Evolutionary conservation across 2,888 invertebrate genomes (phyloP).

Genomic region (Blastobasis adustella): DNA sequence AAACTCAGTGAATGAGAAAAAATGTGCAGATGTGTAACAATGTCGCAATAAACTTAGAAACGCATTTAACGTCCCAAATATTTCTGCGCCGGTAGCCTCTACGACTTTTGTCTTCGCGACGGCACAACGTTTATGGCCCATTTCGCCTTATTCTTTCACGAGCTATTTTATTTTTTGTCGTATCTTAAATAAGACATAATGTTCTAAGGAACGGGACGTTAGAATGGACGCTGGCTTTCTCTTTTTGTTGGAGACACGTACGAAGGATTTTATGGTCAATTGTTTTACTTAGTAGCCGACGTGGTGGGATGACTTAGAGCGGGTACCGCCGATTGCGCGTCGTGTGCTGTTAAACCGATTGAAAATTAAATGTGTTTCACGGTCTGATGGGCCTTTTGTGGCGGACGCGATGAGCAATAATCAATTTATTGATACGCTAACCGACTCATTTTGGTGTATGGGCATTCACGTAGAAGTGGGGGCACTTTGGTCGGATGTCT

Average conservation of each 20-base stretch:
- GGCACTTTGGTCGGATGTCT: no score
- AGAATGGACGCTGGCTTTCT: conserved; percentile 63
- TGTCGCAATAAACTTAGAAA: conserved; percentile 59
- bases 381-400: conserved; percentile 30
- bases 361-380: conserved; percentile 38
- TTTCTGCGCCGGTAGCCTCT: conserved; percentile 53
- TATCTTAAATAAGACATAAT: conserved; percentile 72
- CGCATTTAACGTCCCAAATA: conserved; percentile 58
- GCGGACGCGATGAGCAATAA: conserved; percentile 26
- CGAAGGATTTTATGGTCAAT: conserved; percentile 67
- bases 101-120: conserved; percentile 58
- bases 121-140: conserved; percentile 55
- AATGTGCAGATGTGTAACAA: conserved; percentile 51
- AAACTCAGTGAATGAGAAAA: conserved; percentile 54
- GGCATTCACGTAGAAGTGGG: no score
- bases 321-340: conserved; percentile 7
- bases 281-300: conserved; percentile 59
- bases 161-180: conserved; percentile 62
- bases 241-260: conserved; percentile 65
- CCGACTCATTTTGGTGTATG: conserved; percentile 8
- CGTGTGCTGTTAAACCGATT: conserved; percentile 21
- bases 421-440: conserved; percentile 28
- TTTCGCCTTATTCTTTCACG: conserved; percentile 61
- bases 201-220: conserved; percentile 69
- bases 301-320: conserved; percentile 41